Percentiles rank a stretch among this genome's conserved stretches.
These are phyloP conservation scores for Aurelia sp. DNA, from an alignment of 30 jellyfish, hydroid and myxozoan species.

Conservation along the genomic window DNA sequence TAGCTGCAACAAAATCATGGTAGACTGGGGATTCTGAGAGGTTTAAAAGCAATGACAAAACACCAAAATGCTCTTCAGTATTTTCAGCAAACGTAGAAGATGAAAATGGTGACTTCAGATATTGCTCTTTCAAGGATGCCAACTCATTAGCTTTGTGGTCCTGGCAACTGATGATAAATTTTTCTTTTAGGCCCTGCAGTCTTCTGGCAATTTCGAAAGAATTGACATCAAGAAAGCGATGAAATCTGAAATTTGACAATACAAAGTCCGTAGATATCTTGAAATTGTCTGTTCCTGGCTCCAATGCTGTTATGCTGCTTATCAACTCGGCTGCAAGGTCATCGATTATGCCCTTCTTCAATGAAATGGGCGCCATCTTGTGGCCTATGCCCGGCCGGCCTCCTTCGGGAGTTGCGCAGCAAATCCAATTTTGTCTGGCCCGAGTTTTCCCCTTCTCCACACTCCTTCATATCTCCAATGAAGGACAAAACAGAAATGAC, in stretches of 20 bases:
- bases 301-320: conserved; percentile 13
- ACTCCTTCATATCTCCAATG: too few species aligned
- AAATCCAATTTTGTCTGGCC: too few species aligned
- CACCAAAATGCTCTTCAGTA: conserved; percentile 79
- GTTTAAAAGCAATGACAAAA: conserved; percentile 64
- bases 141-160: conserved; percentile 66
- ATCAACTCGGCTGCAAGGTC: conserved; percentile 62
- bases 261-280: conserved; percentile 69
- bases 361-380: conserved; percentile 88
- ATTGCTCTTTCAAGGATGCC: conserved; percentile 47
- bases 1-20: not conserved
- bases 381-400: not conserved
- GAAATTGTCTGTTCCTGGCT: conserved; percentile 62
- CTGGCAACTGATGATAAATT: conserved; percentile 73
- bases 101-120: conserved; percentile 54
- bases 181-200: conserved; percentile 70
- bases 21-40: conserved; percentile 81
- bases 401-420: too few species aligned
- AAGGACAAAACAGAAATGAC: too few species aligned
- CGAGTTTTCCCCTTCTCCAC: too few species aligned
- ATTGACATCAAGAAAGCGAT: conserved; percentile 86
- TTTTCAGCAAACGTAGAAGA: conserved; percentile 2
- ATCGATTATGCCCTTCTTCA: conserved; percentile 76
- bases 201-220: conserved; percentile 72
- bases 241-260: conserved; percentile 83